Conservation (phyloP, 2,797 vertebrate genomes). For the Neopelma chrysocephalum region DNA sequence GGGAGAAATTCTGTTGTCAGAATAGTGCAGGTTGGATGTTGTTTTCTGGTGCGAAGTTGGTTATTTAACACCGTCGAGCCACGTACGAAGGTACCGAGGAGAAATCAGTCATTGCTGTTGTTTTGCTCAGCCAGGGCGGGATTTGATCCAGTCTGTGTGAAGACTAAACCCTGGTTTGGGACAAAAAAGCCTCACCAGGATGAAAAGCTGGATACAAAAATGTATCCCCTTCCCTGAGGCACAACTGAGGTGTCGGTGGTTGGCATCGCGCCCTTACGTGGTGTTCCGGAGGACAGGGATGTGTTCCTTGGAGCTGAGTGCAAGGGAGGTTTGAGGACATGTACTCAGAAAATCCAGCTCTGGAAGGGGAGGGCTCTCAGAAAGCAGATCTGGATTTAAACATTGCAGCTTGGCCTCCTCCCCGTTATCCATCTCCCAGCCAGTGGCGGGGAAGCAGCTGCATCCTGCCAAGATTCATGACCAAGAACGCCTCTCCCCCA, state of each 20-base stretch:
- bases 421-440: background rate
- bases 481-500: slow-evolving; percentile 16
- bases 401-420: slow-evolving; percentile 14
- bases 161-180: background rate
- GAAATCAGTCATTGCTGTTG: background rate
- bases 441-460: slow-evolving; percentile 4
- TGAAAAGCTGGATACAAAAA: background rate
- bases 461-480: slow-evolving; percentile 52
- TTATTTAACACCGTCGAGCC: background rate
- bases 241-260: background rate
- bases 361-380: background rate
- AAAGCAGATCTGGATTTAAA: background rate
- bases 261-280: accelerated
- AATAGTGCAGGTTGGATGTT: background rate
- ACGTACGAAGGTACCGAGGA: background rate
- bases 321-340: background rate
- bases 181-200: background rate
- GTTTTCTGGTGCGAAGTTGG: background rate
- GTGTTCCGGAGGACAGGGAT: background rate
- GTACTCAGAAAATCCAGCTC: background rate
- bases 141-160: background rate
- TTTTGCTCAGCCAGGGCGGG: background rate
- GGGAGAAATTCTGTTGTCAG: background rate
- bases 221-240: accelerated
- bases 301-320: background rate